These are phyloP conservation scores for Drosophila barbarae DNA, from an alignment of 2,888 invertebrate genomes.

Conservation along the genomic window DNA sequence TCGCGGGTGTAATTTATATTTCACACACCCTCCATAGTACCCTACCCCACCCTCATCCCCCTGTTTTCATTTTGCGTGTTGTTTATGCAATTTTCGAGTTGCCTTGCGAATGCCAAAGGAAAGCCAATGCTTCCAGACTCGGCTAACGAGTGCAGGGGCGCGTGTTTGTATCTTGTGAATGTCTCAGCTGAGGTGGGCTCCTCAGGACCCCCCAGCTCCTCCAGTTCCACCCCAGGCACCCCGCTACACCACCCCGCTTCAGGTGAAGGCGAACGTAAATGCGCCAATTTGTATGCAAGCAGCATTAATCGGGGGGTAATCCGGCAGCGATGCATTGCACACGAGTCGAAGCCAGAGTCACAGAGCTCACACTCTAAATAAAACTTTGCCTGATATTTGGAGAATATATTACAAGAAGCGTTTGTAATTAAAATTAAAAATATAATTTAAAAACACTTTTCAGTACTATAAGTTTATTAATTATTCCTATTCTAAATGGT, in stretches of 20 bases:
- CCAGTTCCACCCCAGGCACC: not conserved
- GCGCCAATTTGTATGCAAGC: slow-evolving; percentile 73
- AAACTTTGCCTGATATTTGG: not conserved
- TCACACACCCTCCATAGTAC: slow-evolving; percentile 32
- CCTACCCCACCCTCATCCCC: slow-evolving; percentile 4
- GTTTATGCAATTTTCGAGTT: slow-evolving; percentile 64
- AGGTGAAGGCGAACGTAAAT: slow-evolving; percentile 53
- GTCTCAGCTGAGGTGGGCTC: slow-evolving; percentile 37
- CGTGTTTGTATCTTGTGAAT: slow-evolving; percentile 63
- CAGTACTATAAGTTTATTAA: not conserved
- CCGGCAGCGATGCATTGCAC: slow-evolving; percentile 71
- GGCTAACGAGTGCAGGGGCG: slow-evolving; percentile 65
- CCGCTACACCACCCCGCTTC: not conserved
- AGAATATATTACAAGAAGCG: not conserved
- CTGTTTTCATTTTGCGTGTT: slow-evolving; percentile 58
- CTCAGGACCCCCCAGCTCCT: slow-evolving; percentile 4
- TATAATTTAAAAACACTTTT: not conserved
- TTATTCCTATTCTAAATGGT: not conserved
- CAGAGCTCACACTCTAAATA: slow-evolving; percentile 2
- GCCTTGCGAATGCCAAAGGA: slow-evolving; percentile 60
- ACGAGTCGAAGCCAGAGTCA: slow-evolving; percentile 38
- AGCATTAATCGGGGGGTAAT: slow-evolving; percentile 72
- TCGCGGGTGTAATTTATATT: slow-evolving; percentile 67
- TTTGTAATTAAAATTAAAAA: not conserved
- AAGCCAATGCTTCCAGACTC: slow-evolving; percentile 36